phyloP scores from a whole-genome alignment of 2,113 vertebrate species.

The Ophthalmolycus amberensis region DNA sequence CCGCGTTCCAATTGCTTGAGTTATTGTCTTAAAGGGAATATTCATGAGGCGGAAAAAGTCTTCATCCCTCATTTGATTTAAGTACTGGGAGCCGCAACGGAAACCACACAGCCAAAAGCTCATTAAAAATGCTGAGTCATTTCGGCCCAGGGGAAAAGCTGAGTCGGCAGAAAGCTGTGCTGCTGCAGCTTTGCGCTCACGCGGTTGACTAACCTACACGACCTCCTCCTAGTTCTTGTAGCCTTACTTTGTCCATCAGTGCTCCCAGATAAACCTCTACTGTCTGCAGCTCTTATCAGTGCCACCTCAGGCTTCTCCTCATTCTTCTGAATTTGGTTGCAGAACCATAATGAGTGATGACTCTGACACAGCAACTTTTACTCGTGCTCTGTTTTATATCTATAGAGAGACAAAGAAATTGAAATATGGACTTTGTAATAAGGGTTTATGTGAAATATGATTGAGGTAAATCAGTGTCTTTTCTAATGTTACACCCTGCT shows the following conservation, averaged over 20 bases:
- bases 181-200: slow-evolving; percentile 27
- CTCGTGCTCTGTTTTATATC: neutral
- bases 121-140: slow-evolving; percentile 64
- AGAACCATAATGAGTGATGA: neutral
- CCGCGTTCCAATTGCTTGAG: slow-evolving; percentile 37
- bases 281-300: neutral
- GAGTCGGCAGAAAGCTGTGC: slow-evolving; percentile 47
- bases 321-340: neutral
- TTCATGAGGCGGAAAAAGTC: slow-evolving; percentile 61
- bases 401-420: neutral
- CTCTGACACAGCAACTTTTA: neutral
- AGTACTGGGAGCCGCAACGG: slow-evolving; percentile 50
- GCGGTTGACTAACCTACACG: slow-evolving; percentile 17
- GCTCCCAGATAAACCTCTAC: neutral
- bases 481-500: neutral
- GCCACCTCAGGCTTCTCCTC: neutral
- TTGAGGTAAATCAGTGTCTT: slow-evolving; percentile 1
- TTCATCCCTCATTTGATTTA: slow-evolving; percentile 72
- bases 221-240: neutral
- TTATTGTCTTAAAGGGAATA: slow-evolving; percentile 63
- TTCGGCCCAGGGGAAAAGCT: slow-evolving; percentile 30
- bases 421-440: neutral
- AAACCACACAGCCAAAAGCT: slow-evolving; percentile 49
- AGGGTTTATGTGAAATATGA: slow-evolving; percentile 5
- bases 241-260: neutral